Evolutionary conservation across 2,113 vertebrate genomes (phyloP).

Genomic region (Marcusenius ussheri): DNA sequence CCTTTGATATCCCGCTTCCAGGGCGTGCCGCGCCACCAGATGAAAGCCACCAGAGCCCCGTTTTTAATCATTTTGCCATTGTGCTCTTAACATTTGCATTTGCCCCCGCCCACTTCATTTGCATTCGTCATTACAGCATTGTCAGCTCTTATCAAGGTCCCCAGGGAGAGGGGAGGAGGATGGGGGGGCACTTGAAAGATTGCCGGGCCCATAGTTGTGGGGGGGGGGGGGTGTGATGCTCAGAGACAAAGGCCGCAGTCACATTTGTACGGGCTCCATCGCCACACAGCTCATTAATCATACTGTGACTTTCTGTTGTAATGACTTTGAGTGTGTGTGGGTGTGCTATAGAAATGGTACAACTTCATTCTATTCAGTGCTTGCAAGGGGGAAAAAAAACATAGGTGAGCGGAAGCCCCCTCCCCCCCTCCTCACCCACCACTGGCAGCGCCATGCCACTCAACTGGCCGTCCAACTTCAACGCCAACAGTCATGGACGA

Average conservation of each 20-base stretch:
- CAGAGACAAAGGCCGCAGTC: constrained; percentile 55
- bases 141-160: constrained; percentile 53
- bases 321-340: constrained; percentile 14
- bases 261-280: constrained; percentile 44
- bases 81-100: constrained; percentile 53
- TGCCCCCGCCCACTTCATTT: constrained; percentile 51
- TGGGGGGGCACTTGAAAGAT: constrained; percentile 5
- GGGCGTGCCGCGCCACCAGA: constrained; percentile 34
- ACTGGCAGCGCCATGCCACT: constrained; percentile 5
- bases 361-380: constrained; percentile 31
- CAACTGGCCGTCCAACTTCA: constrained; percentile 7
- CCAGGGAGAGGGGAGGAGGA: constrained; percentile 21
- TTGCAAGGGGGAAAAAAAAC: constrained; percentile 33
- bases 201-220: constrained; percentile 35
- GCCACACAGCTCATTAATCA: constrained; percentile 57
- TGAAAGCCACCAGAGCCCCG: constrained; percentile 43
- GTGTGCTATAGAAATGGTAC: constrained; percentile 6
- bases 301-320: constrained; percentile 27
- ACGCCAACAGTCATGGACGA: constrained; percentile 4
- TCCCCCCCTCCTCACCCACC: background rate
- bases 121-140: constrained; percentile 55
- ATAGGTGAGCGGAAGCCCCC: constrained; percentile 25
- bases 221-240: constrained; percentile 36
- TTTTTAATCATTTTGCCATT: constrained; percentile 58
- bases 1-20: constrained; percentile 39